Percentiles rank a stretch among this genome's conserved stretches.
Evolutionary conservation across 2,797 vertebrate species (phyloP).

Genomic region (Chelidonichthys spinosus): DNA sequence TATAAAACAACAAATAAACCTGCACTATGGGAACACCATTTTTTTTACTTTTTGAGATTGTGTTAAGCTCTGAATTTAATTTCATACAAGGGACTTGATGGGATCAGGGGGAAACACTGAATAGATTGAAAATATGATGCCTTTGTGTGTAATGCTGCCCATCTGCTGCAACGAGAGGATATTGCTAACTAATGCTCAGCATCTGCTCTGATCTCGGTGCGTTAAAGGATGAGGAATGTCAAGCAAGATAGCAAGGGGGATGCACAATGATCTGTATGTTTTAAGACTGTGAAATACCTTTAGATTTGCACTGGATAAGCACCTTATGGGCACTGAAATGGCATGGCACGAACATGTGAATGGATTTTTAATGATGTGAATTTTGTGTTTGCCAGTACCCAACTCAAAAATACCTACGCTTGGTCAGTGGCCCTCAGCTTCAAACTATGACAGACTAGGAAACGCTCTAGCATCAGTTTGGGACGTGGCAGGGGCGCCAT

Average conservation of each 20-base stretch:
- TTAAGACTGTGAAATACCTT: constrained; percentile 8
- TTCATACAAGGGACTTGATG: constrained; percentile 2
- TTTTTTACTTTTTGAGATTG: constrained; percentile 14
- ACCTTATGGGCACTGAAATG: background rate
- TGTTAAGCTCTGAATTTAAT: constrained; percentile 20
- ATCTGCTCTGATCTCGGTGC: constrained; percentile 26
- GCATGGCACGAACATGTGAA: background rate
- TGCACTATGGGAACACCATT: constrained; percentile 3
- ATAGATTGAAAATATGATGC: constrained; percentile 31
- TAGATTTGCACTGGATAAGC: constrained; percentile 2
- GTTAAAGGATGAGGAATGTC: constrained; percentile 29
- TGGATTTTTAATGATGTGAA: background rate
- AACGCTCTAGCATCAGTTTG: too few relatives aligned
- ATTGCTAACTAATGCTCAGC: constrained; percentile 38
- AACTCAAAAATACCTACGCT: too few relatives aligned
- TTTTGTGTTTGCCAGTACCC: background rate
- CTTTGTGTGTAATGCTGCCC: constrained; percentile 11
- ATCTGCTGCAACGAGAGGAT: constrained; percentile 28
- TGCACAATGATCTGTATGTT: background rate
- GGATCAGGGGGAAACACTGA: constrained; percentile 25
- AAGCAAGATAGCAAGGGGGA: background rate
- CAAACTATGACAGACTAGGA: too few relatives aligned
- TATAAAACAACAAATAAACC: constrained; percentile 5
- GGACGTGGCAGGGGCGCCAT: too few relatives aligned
- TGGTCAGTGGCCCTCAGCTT: too few relatives aligned